Evolutionary conservation across 2,797 vertebrate genomes (phyloP), one percentile per base, ranked within the genome.

Genomic region (Falco biarmicus): DNA sequence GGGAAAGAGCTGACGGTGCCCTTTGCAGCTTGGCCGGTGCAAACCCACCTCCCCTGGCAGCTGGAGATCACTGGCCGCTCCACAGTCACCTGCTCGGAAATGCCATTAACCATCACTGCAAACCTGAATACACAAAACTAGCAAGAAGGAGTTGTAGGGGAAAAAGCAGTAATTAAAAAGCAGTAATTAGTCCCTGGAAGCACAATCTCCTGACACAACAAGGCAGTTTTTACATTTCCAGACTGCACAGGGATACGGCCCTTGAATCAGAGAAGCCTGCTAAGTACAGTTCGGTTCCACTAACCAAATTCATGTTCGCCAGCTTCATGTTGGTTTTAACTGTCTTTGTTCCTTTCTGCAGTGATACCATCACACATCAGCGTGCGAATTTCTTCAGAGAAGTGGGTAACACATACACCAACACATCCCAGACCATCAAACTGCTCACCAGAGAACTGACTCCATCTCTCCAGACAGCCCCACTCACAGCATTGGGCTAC

Each of bases 141-240:
- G 45, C 83, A 90, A 86, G 74, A 29, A 90, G 11, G 47, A 82
- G 59, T 66, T 87, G 79, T 31, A 80, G 66, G 87, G 76, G 12
- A 24, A 88, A 90, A 90, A 93, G 83, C 69, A 76, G 90, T 92
- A 81, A 96, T 95, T 97, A 95, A 96, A 86, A 90, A 88, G 89
- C 83, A 84, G 87, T 93, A 96, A 95, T 95, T 95, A 92, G 92
- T 95, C 92, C 95, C 93, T 97, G 86, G 86, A 96, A 96, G 89
- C 84, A 83, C 64, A 73, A 43, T 75, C 88, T 96, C 91, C 79
- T 92, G 88, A 93, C 85, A 91, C 56, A 95, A 77, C 43, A 92
- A 82, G 87, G 32, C 63, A 69, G 80, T 74, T 93, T 89, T 79
- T 65, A 48, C 63, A 74, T 61, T 95, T 90, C 68, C 91, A 96